Base-by-base conservation (phyloP, 2,888 invertebrate species). In the Crematogaster levior region DNA sequence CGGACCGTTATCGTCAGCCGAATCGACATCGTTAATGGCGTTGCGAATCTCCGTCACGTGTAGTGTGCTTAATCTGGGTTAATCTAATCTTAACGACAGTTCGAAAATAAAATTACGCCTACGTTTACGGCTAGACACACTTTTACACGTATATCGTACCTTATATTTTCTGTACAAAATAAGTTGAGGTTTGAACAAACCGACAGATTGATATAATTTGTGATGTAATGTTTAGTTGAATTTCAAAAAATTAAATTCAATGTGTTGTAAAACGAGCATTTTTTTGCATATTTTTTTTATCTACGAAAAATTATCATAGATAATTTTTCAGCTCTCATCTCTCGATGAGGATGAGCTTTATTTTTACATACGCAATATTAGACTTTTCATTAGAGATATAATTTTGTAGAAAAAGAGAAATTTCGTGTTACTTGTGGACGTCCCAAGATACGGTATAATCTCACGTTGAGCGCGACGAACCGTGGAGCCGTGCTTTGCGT, bases 1-100 rank as follows among this genome's bases (percentile, higher is more conserved):
- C n/a, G 37, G 21, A 56, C 80, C 48, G 46, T 72, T 60, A 73
- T 46, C 21, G 51, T 37, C 10, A 43, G 27, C 30, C 27, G 40
- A 68, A 30, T 58, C 77, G 77, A 21, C 72, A 30, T 53, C 66
- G 30, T 70, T 80, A 58, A 46, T 58, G 58, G 27, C 37, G n/a
- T 66, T 37, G 53, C 34, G 21, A 79, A 68, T 56, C 56, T 27
- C n/a, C 58, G 24, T 46, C 18, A 18, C n/a, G 6, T 24, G 24
- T n/a, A 46, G 27, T 1, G 51, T 12, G 37, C 9, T 51, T 63
- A 63, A 63, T 74, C 61, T 15, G 48, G 27, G n/a, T 63, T 63
- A 63, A 63, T 60, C 60, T 60, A 60, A 30, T 60, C 34, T 60
- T 60, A 30, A 75, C 27, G 37, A 53, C 21, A 63, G 21, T 4